A percentile compares a stretch with the other conserved stretches of the same genome.
Evolutionary conservation across 2,797 vertebrate species (phyloP).

Genomic region (Odontamblyopus lacepedii): DNA sequence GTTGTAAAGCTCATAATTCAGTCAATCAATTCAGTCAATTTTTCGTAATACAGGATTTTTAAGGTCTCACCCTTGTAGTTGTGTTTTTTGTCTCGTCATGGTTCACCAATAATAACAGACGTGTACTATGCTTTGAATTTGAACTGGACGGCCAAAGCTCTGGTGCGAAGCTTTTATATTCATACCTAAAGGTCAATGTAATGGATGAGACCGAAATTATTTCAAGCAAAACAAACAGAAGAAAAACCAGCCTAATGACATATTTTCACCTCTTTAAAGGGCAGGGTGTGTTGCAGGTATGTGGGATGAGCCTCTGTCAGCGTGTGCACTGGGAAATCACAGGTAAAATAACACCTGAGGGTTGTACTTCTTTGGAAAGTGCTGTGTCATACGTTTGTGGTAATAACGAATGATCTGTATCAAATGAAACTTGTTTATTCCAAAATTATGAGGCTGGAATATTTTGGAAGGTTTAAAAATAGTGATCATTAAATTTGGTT

Average conservation of each 20-base stretch:
- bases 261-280: constrained; percentile 40
- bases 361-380: not conserved
- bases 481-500: not conserved
- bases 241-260: constrained; percentile 62
- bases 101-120: not conserved
- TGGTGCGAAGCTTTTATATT: no score
- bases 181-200: not conserved
- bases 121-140: not conserved
- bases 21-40: no score
- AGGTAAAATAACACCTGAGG: constrained; percentile 13
- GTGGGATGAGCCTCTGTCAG: constrained; percentile 19
- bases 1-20: no score
- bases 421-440: not conserved
- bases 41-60: no score
- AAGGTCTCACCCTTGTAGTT: no score
- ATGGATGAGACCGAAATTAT: constrained; percentile 26
- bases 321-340: not conserved
- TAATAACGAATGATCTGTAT: constrained; percentile 11
- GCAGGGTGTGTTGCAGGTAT: constrained; percentile 47
- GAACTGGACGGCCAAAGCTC: constrained; percentile 37
- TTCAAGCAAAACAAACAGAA: constrained; percentile 19
- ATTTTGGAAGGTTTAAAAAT: not conserved
- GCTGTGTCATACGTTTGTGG: constrained; percentile 13
- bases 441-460: not conserved
- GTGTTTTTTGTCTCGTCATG: no score